Evolutionary conservation across 2,113 vertebrate species (phyloP), one percentile per base, ranked within the genome.

Genomic region (Typhlomys cinereus): DNA sequence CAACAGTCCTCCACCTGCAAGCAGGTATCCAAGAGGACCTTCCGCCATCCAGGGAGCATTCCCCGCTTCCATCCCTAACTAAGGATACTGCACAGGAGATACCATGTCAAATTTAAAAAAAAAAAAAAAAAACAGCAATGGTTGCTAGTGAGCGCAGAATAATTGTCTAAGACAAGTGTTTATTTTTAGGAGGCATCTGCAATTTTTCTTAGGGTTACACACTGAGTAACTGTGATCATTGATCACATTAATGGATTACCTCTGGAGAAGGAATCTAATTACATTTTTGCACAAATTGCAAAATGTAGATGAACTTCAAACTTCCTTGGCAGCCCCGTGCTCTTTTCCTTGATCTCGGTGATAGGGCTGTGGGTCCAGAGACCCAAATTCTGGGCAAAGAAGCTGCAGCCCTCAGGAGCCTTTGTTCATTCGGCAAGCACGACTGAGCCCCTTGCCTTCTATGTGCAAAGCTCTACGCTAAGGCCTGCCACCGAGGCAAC

Each of bases 191-290:
- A 93, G 41, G 71, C 89, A 88, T 93, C 85, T 80, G 79, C 75
- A 84, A 89, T 91, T 94, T 91, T 87, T 96, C 91, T 91, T 61
- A 81, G 89, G 74, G 69, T 92, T 76, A 76, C 84, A 89, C 48
- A 89, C 78, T 31, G 4, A 61, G 59, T 95, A 50, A 93, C 21
- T 91, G 76, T 92, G 52, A 81, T 34, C 25, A 94, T 70, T 48
- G 59, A 91, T 93, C 85, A 62, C 57, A 67, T 96, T 82, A 52
- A 92, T 73, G 86, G 90, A 88, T 80, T 94, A 82, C 73, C 91
- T 94, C 82, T 92, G 71, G 95, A 97, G 95, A 94, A 70, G 50
- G 41, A 95, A 94, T 94, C 93, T 89, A 66, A 92, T 96, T 86
- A 88, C 44, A 93, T 95, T 96, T 89, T 85, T 92, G 73, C 82